Percentiles rank a stretch among this genome's conserved stretches.
These are phyloP conservation scores for Cottus gobio DNA, from an alignment of 2,113 vertebrate species.

Conservation along the genomic window DNA sequence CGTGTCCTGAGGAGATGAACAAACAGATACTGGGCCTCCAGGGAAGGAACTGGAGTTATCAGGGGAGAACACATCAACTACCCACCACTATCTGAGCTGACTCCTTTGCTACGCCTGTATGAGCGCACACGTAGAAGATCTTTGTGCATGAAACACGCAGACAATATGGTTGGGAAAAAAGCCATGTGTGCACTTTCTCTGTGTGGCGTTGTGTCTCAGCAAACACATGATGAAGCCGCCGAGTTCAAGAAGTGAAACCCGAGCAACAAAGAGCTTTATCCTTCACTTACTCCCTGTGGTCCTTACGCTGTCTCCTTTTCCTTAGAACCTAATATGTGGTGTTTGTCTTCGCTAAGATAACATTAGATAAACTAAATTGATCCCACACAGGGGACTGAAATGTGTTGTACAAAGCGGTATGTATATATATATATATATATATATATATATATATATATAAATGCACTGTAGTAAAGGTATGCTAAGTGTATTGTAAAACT, in stretches of 20 bases:
- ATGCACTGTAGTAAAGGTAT: neutral
- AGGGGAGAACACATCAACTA: constrained; percentile 5
- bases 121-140: neutral
- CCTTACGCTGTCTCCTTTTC: neutral
- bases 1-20: constrained; percentile 34
- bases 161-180: neutral
- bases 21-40: constrained; percentile 40
- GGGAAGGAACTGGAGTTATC: constrained; percentile 11
- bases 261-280: constrained; percentile 24
- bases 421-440: no score
- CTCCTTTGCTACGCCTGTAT: neutral
- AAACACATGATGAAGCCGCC: neutral
- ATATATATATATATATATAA: neutral
- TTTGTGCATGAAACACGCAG: neutral
- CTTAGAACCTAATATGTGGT: neutral
- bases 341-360: neutral
- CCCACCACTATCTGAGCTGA: constrained; percentile 29
- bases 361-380: neutral
- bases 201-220: neutral
- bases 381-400: neutral
- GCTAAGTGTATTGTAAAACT: neutral
- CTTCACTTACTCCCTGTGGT: neutral
- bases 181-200: constrained; percentile 2
- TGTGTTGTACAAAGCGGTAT: neutral
- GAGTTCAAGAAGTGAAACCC: constrained; percentile 43